Base-by-base conservation (phyloP, 2,797 vertebrate genomes). In the Varecia variegata region DNA sequence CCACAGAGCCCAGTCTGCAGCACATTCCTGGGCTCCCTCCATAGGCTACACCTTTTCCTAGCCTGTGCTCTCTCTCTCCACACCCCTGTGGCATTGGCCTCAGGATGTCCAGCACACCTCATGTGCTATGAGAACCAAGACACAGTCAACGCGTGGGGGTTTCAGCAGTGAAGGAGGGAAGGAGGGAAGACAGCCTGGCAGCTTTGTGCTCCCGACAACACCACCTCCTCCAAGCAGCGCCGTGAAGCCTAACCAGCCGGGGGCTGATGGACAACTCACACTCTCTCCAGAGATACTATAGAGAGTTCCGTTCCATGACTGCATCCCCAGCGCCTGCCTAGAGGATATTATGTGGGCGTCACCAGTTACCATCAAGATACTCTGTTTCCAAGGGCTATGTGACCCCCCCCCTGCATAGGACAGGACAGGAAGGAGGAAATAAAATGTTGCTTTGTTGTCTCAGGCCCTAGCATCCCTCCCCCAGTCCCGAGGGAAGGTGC, bases 301-400 rank as follows among this genome's bases (percentile, higher is more conserved):
- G n/a, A 0, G n/a, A 68, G 30, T 14, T 32, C 58, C 30, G 30
- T 14, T 32, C 58, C n/a, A 21, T 0, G 2, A 6, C 38, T 35
- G 27, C 14, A 35, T 23, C n/a, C 35, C 47, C 68, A 52, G 52
- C 20, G 2, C 56, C 56, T 77, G 7, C 38, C 93, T n/a, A 2
- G 71, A 91, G 58, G 27, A 32, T 32, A 20, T 13, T 60, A 47
- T 30, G 40, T 6, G 11, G 84, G 32, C 20, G 60, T 7, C n/a
- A 2, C 47, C 2, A 30, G 2, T 68, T 71, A 60, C 68, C 67
- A 20, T 32, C 23, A n/a, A 58, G 74, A 13, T 7, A 4, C 38
- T 68, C 32, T 25, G 13, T 47, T 81, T 40, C 17, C 2, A 20
- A 60, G 35, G 60, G 17, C 52, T 23, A 9, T 40, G 52, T 38